These are phyloP conservation scores for Sinocyclocheilus anophthalmus DNA, from an alignment of 2,113 vertebrate genomes.

Conservation along the genomic window DNA sequence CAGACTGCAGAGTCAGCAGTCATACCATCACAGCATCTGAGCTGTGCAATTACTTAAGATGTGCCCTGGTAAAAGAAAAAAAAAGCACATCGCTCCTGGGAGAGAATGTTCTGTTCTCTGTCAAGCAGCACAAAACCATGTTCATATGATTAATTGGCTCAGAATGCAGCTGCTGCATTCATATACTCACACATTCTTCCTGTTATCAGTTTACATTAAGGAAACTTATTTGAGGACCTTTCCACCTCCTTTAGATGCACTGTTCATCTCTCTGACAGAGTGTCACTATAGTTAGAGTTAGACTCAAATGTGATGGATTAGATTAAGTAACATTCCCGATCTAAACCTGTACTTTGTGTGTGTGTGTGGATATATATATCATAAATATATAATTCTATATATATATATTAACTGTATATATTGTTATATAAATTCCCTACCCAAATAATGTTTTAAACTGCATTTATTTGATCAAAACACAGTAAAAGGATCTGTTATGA, in stretches of 20 bases:
- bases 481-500: too few relatives aligned
- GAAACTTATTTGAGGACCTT: not conserved
- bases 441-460: too few relatives aligned
- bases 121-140: not conserved
- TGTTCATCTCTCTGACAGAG: not conserved
- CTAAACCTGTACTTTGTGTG: too few relatives aligned
- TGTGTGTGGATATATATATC: too few relatives aligned
- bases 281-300: not conserved
- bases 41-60: slow-evolving; percentile 30
- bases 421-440: too few relatives aligned
- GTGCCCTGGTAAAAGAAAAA: not conserved
- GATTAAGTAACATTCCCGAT: too few relatives aligned
- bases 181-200: not conserved
- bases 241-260: not conserved
- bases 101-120: slow-evolving; percentile 23
- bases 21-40: slow-evolving; percentile 17
- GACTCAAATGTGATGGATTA: too few relatives aligned
- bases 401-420: too few relatives aligned
- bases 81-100: not conserved
- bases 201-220: not conserved
- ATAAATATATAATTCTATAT: too few relatives aligned
- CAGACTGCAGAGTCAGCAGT: slow-evolving; percentile 55
- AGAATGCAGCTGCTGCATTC: not conserved
- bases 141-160: slow-evolving; percentile 16
- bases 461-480: too few relatives aligned